Base-by-base conservation (phyloP, 2,888 invertebrate genomes). In the Apomyelois bistriatella region DNA sequence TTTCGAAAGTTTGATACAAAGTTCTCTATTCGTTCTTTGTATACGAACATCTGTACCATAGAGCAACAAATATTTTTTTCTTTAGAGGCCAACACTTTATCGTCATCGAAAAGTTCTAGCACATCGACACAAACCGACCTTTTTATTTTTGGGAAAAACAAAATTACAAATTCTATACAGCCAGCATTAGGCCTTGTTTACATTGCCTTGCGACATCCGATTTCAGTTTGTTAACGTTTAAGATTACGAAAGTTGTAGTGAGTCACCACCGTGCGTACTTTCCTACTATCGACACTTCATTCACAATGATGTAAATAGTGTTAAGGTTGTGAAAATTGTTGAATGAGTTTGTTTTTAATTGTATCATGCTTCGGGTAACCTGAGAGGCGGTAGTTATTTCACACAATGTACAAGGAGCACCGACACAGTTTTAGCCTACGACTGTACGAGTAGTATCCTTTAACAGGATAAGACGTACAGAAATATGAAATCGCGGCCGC, bases 201-300 rank as follows among this genome's bases (percentile, higher is more conserved):
- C 53, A 46, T 58, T 46, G 57, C 52, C 53, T 42, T 53, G 48
- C 53, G 42, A 30, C 46, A 53, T 40, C 15, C 17, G 38, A 35
- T 41, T 59, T 58, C 57, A 58, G 46, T 56, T 53, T 64, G 59
- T 62, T 60, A 65, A 64, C 63, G 48, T 58, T 47, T 35, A 36
- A 38, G 38, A 57, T 65, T 65, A 62, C 59, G 64, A 66, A 62
- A 67, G 49, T 15, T 47, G 22, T 22, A 22, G 38, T 64, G 65
- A 60, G 52, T 65, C 65, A 65, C 22, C 10, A 1, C 1, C 17
- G 9, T 38, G 30, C 17, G 15, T 46, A 56, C 48, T 56, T 58
- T 58, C 59, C 58, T 59, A 58, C 58, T 58, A 53, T 46, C 41
- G 49, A 6, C 30, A 46, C 7, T 47, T 48, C 48, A 48, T 48